Evolutionary conservation across 2,797 vertebrate species (phyloP).

Genomic region (Lepilemur ruficaudatus): DNA sequence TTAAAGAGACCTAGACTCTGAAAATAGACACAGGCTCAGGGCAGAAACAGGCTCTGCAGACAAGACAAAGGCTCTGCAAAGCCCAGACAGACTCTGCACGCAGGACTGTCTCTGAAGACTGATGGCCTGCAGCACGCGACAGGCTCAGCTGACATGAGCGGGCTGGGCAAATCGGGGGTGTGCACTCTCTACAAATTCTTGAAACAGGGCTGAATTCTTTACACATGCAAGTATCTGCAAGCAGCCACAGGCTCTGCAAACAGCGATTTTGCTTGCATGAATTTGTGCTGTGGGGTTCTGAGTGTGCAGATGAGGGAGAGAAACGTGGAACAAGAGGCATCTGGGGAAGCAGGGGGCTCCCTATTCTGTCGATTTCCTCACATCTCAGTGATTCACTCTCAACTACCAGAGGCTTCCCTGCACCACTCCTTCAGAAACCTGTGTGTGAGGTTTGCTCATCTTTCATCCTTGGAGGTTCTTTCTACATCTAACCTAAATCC

Average conservation of each 20-base stretch:
- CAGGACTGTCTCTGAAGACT: background rate
- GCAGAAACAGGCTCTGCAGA: background rate
- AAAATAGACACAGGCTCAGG: background rate
- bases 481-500: background rate
- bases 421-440: background rate
- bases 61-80: background rate
- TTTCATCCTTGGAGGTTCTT: background rate
- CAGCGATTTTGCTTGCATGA: background rate
- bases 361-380: background rate
- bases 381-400: no score
- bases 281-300: background rate
- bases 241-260: background rate
- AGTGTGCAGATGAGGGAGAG: background rate
- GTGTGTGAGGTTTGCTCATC: background rate
- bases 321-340: fast-evolving
- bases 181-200: background rate
- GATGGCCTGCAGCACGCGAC: background rate
- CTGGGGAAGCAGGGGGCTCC: background rate
- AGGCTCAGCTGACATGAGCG: background rate
- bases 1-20: background rate
- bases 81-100: background rate
- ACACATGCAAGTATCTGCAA: background rate
- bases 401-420: background rate
- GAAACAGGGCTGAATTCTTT: background rate
- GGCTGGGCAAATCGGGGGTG: background rate